These are phyloP conservation scores for Trichechus manatus DNA, from an alignment of 2,113 vertebrate species.

Conservation along the genomic window DNA sequence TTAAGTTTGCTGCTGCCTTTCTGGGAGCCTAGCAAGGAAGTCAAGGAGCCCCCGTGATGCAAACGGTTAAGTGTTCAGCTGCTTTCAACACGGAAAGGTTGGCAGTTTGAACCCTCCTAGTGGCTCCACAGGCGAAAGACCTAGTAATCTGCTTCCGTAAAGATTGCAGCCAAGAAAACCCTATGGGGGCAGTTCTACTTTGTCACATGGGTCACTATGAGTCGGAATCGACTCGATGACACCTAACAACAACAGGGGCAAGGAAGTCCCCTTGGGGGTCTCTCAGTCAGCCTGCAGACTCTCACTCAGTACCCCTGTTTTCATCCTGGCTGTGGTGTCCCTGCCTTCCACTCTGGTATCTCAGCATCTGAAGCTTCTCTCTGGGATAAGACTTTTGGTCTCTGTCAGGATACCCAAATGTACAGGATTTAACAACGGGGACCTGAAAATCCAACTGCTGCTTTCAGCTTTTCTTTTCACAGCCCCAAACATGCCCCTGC, in stretches of 20 bases:
- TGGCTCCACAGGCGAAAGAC: not conserved
- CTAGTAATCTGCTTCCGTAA: not conserved
- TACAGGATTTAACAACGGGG: not conserved
- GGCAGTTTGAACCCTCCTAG: not conserved
- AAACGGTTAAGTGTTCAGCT: not conserved
- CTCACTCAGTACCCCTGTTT: not conserved
- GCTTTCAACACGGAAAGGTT: not conserved
- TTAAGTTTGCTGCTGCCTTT: not conserved
- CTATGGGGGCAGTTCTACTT: not conserved
- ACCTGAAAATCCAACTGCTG: not conserved
- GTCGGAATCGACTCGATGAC: not conserved
- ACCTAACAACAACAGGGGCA: not conserved
- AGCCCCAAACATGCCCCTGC: not conserved
- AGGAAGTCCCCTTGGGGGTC: not conserved
- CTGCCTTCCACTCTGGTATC: not conserved
- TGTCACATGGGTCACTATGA: not conserved
- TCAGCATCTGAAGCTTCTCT: not conserved
- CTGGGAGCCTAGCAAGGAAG: not conserved
- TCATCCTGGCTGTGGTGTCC: not conserved
- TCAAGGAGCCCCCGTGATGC: not conserved
- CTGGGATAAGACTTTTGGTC: not conserved
- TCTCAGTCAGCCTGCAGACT: not conserved
- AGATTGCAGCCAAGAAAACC: not conserved
- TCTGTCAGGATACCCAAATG: not conserved
- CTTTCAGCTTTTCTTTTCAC: not conserved